Evolutionary conservation across 2,113 vertebrate genomes (phyloP).

Genomic region (Podarcis cretensis): DNA sequence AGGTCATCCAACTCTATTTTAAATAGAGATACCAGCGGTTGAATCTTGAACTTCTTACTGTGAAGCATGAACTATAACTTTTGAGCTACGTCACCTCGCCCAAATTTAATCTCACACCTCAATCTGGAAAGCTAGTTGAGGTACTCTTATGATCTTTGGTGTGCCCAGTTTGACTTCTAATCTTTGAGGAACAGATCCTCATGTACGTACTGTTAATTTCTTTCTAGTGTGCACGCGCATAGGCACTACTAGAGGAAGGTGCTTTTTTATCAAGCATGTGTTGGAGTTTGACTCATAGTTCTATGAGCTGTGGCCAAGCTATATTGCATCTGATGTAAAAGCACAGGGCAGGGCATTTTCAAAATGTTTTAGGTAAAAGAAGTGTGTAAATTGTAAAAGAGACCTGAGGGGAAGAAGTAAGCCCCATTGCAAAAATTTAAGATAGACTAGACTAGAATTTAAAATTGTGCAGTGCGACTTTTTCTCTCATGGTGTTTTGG

Average conservation of each 20-base stretch:
- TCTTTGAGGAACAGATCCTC: neutral
- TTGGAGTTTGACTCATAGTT: neutral
- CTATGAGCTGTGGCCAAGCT: neutral
- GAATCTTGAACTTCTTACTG: neutral
- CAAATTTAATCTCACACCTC: neutral
- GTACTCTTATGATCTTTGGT: neutral
- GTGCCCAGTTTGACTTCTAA: neutral
- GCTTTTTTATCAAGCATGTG: neutral
- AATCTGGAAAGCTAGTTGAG: neutral
- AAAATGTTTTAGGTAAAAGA: neutral
- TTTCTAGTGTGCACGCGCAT: neutral
- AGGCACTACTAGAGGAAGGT: neutral
- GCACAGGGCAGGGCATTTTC: neutral
- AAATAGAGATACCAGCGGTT: neutral
- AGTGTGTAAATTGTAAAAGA: slow-evolving; percentile 4
- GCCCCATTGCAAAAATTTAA: neutral
- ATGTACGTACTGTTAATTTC: neutral
- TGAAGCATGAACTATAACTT: no score
- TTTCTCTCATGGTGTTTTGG: slow-evolving; percentile 81
- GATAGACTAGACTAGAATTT: neutral
- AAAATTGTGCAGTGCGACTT: slow-evolving; percentile 75
- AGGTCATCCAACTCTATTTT: neutral
- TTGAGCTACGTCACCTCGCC: neutral
- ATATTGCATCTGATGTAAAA: neutral
- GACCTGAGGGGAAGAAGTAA: neutral